These are phyloP conservation scores for Parasteatoda tepidariorum DNA, from an alignment of 1,140 invertebrate genomes.

Conservation along the genomic window DNA sequence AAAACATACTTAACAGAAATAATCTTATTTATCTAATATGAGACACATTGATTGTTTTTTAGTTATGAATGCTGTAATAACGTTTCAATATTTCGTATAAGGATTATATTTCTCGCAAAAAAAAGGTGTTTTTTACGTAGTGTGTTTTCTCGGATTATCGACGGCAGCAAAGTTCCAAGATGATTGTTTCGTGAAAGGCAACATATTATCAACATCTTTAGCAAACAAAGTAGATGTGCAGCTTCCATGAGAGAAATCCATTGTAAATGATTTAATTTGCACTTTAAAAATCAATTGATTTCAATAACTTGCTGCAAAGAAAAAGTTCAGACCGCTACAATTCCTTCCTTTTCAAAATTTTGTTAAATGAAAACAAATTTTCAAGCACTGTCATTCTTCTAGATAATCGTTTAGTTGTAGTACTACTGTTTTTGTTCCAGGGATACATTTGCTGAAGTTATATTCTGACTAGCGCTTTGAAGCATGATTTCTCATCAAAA, in stretches of 20 bases:
- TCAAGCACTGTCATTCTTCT: too few species aligned
- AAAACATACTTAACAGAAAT: neutral
- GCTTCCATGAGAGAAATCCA: slow-evolving; percentile 10
- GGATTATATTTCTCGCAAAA: neutral
- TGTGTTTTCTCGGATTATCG: neutral
- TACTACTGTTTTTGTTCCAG: too few species aligned
- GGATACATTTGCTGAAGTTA: too few species aligned
- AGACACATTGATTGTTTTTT: neutral
- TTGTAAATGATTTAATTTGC: too few species aligned
- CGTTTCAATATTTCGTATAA: neutral
- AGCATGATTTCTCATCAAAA: too few species aligned
- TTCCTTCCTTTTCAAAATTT: too few species aligned
- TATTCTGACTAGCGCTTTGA: too few species aligned
- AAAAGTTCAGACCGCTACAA: too few species aligned
- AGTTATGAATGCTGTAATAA: neutral
- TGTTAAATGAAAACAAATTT: too few species aligned
- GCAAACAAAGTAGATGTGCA: slow-evolving; percentile 17
- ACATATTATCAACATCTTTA: slow-evolving; percentile 51
- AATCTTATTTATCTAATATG: neutral
- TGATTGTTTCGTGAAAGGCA: slow-evolving; percentile 25
- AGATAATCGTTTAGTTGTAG: too few species aligned
- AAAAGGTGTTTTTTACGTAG: slow-evolving; percentile 15
- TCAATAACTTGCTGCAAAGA: too few species aligned
- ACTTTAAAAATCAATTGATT: too few species aligned
- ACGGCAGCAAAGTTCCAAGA: slow-evolving; percentile 31